Evolutionary conservation across 2,888 invertebrate species (phyloP).

Genomic region (Xestia c-nigrum): DNA sequence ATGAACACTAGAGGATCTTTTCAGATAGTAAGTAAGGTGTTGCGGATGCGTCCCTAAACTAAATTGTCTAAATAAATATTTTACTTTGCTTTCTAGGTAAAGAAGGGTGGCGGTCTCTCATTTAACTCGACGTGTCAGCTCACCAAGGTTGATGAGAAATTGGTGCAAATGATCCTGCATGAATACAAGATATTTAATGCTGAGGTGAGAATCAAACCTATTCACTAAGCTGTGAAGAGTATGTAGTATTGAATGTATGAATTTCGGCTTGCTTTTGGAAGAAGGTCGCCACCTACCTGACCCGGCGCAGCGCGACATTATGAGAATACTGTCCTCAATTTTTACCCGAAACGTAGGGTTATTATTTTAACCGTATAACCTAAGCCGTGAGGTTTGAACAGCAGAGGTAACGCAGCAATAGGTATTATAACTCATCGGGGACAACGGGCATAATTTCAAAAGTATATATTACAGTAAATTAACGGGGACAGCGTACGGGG

Average conservation of each 20-base stretch:
- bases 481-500: too few species aligned
- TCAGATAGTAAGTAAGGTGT: background rate
- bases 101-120: constrained; percentile 98
- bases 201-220: constrained; percentile 89
- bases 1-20: background rate
- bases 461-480: too few species aligned
- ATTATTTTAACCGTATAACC: too few species aligned
- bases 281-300: background rate
- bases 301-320: background rate
- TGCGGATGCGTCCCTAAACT: background rate
- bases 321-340: too few species aligned
- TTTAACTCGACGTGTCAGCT: constrained; percentile 99
- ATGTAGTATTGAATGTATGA: too few species aligned
- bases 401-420: too few species aligned
- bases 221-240: background rate
- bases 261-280: background rate
- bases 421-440: too few species aligned
- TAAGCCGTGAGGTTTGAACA: too few species aligned
- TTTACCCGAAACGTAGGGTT: too few species aligned
- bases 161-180: constrained; percentile 99
- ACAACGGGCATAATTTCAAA: too few species aligned
- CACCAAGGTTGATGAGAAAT: constrained; percentile 98
- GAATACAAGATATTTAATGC: constrained; percentile 99
- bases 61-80: too few species aligned
- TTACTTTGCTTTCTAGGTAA: constrained; percentile 90